phyloP scores from a whole-genome alignment of 2,888 invertebrate species.

The Halocaridina rubra region DNA sequence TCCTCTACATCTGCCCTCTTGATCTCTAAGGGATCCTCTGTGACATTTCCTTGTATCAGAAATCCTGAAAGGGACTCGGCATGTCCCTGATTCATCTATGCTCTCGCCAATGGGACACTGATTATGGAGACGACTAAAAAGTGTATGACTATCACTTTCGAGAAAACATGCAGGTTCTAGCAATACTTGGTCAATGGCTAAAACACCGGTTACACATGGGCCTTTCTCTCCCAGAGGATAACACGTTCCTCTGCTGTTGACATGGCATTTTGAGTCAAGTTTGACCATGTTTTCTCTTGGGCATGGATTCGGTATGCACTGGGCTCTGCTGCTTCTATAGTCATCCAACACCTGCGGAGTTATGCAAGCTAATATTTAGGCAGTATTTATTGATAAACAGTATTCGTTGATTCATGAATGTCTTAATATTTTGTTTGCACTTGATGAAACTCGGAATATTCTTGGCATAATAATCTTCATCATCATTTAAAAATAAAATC shows the following conservation, averaged over 20 bases:
- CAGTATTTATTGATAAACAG: too few species aligned
- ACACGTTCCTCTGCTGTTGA: not conserved
- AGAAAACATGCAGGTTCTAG: slow-evolving; percentile 14
- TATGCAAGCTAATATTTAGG: too few species aligned
- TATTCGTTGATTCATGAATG: too few species aligned
- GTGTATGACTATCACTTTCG: not conserved
- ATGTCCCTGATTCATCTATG: not conserved
- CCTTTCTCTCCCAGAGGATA: not conserved
- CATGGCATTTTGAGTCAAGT: not conserved
- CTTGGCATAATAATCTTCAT: too few species aligned
- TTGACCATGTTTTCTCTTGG: slow-evolving; percentile 7
- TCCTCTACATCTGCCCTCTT: not conserved
- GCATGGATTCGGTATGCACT: slow-evolving; percentile 14
- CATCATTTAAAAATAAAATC: too few species aligned
- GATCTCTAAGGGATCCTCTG: not conserved
- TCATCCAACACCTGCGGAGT: slow-evolving; percentile 28
- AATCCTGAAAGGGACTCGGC: not conserved
- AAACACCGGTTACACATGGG: not conserved
- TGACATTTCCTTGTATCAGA: not conserved
- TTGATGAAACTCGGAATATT: too few species aligned
- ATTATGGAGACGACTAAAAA: slow-evolving; percentile 13
- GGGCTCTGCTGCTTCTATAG: not conserved
- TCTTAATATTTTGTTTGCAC: too few species aligned
- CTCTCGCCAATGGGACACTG: not conserved
- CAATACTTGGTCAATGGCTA: not conserved